Evolutionary conservation across 1,140 invertebrate species (phyloP).

Genomic region (Eupristina koningsbergeri): DNA sequence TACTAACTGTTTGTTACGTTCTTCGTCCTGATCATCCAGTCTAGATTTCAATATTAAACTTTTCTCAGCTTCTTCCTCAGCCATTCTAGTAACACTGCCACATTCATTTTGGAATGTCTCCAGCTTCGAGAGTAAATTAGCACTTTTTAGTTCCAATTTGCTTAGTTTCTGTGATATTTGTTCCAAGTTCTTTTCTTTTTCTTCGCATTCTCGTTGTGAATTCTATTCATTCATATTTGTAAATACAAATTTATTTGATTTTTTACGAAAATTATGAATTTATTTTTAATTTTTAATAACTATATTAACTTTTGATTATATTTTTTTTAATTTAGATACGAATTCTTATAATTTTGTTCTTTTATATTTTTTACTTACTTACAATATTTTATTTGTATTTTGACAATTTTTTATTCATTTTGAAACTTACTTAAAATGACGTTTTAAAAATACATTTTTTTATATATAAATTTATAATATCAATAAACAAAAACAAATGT

Average conservation of each 20-base stretch:
- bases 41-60: conserved; percentile 52
- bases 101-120: conserved; percentile 62
- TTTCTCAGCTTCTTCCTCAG: conserved; percentile 55
- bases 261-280: not conserved
- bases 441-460: too few species aligned
- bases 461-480: too few species aligned
- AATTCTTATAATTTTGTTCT: too few species aligned
- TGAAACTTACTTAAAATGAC: too few species aligned
- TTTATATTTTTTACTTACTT: too few species aligned
- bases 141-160: conserved; percentile 57
- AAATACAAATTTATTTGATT: not conserved
- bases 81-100: conserved; percentile 57
- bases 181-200: conserved; percentile 45
- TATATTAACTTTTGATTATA: not conserved
- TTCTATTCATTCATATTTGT: not conserved
- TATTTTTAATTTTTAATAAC: not conserved
- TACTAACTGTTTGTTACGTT: conserved; percentile 60
- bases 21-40: conserved; percentile 59
- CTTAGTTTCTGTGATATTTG: conserved; percentile 57
- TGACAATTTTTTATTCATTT: too few species aligned
- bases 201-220: conserved; percentile 20
- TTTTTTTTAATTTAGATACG: too few species aligned
- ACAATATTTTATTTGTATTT: too few species aligned
- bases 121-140: conserved; percentile 61
- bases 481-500: too few species aligned